Evolutionary conservation across 2,113 vertebrate genomes (phyloP).

Genomic region (Coregonus clupeaformis): DNA sequence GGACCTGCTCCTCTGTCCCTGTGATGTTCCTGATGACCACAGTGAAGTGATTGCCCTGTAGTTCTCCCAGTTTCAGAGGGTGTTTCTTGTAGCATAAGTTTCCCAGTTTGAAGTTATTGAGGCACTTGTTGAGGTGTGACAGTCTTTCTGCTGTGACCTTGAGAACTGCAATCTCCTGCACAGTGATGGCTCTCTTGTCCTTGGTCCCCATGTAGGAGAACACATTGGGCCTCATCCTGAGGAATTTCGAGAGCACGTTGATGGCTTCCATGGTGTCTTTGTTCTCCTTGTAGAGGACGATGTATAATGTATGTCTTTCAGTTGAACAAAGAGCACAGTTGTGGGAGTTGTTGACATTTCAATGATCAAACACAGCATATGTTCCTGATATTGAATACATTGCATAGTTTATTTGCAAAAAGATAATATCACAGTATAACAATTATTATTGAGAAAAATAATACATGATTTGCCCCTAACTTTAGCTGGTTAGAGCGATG

Average conservation of each 20-base stretch:
- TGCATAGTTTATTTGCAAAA: no score
- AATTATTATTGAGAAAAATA: no score
- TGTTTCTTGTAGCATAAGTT: constrained; percentile 96
- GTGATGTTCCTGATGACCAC: constrained; percentile 96
- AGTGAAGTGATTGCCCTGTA: constrained; percentile 97
- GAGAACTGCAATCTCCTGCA: constrained; percentile 95
- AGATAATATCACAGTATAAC: no score
- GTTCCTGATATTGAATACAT: no score
- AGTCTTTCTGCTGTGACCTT: constrained; percentile 94
- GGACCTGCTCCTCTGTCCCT: constrained; percentile 86
- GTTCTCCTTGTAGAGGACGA: constrained; percentile 97
- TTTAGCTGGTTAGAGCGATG: no score
- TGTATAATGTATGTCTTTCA: no score
- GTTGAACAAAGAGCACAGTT: no score
- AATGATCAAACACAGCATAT: no score
- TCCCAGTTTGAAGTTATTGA: constrained; percentile 94
- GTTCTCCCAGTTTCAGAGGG: constrained; percentile 92
- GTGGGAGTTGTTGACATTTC: no score
- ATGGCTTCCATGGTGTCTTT: constrained; percentile 99
- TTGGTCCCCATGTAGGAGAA: constrained; percentile 99
- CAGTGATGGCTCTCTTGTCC: constrained; percentile 97
- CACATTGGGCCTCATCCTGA: constrained; percentile 95
- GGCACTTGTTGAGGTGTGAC: constrained; percentile 95
- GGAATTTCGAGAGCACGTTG: constrained; percentile 94
- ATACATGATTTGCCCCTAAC: no score